Evolutionary conservation across 2,797 vertebrate genomes (phyloP), one percentile per base, ranked within the genome.

Genomic region (Lycodopsis pacificus): DNA sequence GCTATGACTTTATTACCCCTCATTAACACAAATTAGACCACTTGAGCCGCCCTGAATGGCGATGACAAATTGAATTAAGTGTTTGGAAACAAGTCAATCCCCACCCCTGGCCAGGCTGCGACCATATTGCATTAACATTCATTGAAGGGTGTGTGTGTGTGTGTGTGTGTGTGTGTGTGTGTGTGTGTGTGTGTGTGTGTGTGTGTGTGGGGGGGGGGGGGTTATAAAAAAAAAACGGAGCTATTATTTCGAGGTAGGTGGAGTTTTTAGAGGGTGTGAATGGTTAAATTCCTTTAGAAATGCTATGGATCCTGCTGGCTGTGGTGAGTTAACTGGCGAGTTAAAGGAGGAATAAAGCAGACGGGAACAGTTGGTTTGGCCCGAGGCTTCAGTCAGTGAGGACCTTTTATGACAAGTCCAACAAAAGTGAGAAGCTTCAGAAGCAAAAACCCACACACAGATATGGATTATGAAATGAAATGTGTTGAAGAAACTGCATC

Each of bases 11-110:
- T 95, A 96, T 96, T 96, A 95, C 93, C 93, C 92, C 95, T 95
- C 95, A 95, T 96, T 96, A 96, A 95, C 95, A 95, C 95, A 95
- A 95, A 96, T 96, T 96, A 96, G 94, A 93, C 92, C 94, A 95
- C 95, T 95, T 95, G 89, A 94, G 91, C 86, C 89, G 85, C 91
- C 88, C 91, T 92, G 91, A 93, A 95, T 94, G 91, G 94, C 81
- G 90, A 93, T 95, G 95, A 96, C 95, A 95, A 95, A 95, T 95
- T 95, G 95, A 96, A 95, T 96, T 95, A 95, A 95, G 93, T 92
- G 88, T 95, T 93, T 95, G 94, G 94, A 95, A 95, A 95, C 94
- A 94, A 95, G 92, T 94, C 91, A 90, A 78, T 89, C 83, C 88
- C 92, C 92, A 84, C 90, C 86, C 89, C 79, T 80, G 80, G 85